phyloP scores from a whole-genome alignment of 2,888 invertebrate species.

The Hirtodrosophila confusa region DNA sequence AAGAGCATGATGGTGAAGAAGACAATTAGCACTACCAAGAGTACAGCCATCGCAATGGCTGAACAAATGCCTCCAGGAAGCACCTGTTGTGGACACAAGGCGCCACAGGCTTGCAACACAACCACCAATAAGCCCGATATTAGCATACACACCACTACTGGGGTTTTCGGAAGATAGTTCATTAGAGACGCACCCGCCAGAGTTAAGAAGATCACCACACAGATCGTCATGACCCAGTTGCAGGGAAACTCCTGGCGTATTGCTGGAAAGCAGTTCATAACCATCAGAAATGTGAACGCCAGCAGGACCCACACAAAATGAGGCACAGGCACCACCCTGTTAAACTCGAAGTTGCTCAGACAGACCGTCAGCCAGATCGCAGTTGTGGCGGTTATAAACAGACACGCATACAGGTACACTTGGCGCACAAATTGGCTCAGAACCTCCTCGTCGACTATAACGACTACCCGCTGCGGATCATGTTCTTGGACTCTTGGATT shows the following conservation, averaged over 20 bases:
- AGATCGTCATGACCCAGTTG: slow-evolving; percentile 17
- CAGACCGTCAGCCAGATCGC: slow-evolving; percentile 2
- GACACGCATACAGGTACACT: slow-evolving; percentile 1
- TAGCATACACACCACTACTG: not conserved
- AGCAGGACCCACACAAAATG: slow-evolving; percentile 9
- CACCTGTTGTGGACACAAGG: slow-evolving; percentile 2
- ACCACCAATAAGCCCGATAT: not conserved
- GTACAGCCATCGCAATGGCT: slow-evolving; percentile 7
- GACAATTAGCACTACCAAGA: slow-evolving; percentile 6
- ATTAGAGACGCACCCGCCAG: slow-evolving; percentile 10
- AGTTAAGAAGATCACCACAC: slow-evolving; percentile 4
- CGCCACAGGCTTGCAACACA: slow-evolving; percentile 24
- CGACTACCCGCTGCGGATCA: not conserved
- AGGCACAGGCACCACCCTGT: slow-evolving; percentile 2
- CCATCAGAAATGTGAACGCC: not conserved
- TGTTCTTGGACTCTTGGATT: not conserved
- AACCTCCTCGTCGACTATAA: slow-evolving; percentile 6
- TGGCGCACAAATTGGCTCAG: not conserved
- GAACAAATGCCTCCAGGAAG: slow-evolving; percentile 28
- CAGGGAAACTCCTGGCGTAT: slow-evolving; percentile 9
- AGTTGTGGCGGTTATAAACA: slow-evolving; percentile 3
- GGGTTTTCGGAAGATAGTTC: rapidly evolving
- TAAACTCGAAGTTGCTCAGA: not conserved
- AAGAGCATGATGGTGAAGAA: slow-evolving; percentile 27
- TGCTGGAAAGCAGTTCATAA: slow-evolving; percentile 9